A percentile compares a stretch with the other conserved stretches of the same genome.
phyloP scores from a whole-genome alignment of 2,888 invertebrate species.

The Phaonia tiefii region DNA sequence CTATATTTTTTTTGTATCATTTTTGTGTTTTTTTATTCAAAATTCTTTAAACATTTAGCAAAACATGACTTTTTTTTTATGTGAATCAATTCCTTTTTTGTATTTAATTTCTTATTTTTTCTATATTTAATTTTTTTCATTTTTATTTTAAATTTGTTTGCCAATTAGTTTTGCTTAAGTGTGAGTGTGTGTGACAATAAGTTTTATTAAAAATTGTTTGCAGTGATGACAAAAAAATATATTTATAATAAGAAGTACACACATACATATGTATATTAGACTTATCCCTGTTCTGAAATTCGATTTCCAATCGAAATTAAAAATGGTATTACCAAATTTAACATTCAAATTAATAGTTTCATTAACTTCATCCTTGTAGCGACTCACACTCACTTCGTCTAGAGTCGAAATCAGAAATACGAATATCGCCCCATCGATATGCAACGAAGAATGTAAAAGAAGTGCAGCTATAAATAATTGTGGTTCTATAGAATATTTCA shows the following conservation, averaged over 20 bases:
- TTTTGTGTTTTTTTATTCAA: constrained; percentile 27
- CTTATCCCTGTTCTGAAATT: no score
- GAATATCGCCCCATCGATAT: background rate
- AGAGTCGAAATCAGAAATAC: background rate
- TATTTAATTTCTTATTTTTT: constrained; percentile 30
- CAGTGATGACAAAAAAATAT: constrained; percentile 28
- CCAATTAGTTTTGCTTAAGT: constrained; percentile 60
- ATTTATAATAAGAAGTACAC: no score
- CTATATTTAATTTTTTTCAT: constrained; percentile 57
- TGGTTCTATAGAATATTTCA: constrained; percentile 11
- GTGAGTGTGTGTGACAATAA: no score
- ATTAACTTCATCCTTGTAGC: no score
- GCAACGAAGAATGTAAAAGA: constrained; percentile 31
- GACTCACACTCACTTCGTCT: no score
- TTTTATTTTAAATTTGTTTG: constrained; percentile 61
- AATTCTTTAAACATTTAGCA: constrained; percentile 47
- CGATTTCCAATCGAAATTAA: no score
- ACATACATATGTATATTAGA: no score
- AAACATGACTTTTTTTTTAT: constrained; percentile 53
- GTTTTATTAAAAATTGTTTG: background rate
- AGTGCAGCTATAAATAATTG: constrained; percentile 48
- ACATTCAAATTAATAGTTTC: no score
- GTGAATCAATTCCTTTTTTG: constrained; percentile 63
- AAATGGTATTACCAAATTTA: no score
- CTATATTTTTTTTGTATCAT: constrained; percentile 24